Conservation (phyloP, 2,113 vertebrate genomes). For the Varanus komodoensis region DNA sequence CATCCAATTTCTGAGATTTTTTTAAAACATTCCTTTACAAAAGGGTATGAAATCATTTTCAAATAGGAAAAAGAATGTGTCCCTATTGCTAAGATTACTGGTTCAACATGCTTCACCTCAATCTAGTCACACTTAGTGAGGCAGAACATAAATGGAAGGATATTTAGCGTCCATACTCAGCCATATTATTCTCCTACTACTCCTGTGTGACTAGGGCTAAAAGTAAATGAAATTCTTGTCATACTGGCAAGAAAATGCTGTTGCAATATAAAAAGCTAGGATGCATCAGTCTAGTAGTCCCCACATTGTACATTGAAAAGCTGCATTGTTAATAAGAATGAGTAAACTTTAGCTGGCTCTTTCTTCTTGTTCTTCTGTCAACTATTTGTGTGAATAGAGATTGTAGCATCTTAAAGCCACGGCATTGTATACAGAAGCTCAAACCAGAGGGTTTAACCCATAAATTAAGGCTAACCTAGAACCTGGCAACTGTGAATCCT, state of each 20-base stretch:
- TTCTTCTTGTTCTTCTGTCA: neutral
- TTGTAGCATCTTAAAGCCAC: neutral
- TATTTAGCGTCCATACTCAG: neutral
- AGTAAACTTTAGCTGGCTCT: neutral
- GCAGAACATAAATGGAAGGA: no score
- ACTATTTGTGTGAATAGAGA: neutral
- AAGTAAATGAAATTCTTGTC: neutral
- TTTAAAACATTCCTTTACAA: neutral
- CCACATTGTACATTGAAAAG: no score
- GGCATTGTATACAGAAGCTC: neutral
- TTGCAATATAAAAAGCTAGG: neutral
- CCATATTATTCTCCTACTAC: neutral
- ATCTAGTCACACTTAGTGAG: no score
- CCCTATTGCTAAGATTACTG: neutral
- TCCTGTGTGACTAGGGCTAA: neutral
- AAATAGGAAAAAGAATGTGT: neutral
- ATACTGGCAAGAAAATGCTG: neutral
- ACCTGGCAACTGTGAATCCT: no score
- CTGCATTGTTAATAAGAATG: neutral
- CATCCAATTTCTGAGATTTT: neutral
- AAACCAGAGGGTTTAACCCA: neutral
- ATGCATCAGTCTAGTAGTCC: neutral
- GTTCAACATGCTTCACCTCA: neutral
- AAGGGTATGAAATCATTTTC: neutral
- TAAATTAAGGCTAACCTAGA: neutral